A percentile compares a stretch with the other conserved stretches of the same genome.
These are phyloP conservation scores for Mythimna vitellina DNA, from an alignment of 2,888 invertebrate species.

Conservation along the genomic window DNA sequence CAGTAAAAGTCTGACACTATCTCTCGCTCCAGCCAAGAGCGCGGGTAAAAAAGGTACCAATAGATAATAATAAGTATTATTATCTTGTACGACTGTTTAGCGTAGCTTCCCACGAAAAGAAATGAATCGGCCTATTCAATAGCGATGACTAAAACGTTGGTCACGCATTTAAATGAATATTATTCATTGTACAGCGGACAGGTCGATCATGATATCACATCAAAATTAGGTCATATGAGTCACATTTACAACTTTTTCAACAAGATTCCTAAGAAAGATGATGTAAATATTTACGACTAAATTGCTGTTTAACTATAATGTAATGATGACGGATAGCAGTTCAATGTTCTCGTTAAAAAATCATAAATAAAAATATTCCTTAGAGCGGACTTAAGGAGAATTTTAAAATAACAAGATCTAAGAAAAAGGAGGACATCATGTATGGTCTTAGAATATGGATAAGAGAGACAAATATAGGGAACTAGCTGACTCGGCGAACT, in stretches of 20 bases:
- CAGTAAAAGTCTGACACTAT: too few species aligned
- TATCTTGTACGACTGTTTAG: background rate
- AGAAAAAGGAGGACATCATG: background rate
- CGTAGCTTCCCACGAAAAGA: constrained; percentile 20
- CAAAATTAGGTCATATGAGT: constrained; percentile 54
- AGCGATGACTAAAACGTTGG: constrained; percentile 21
- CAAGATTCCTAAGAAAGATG: constrained; percentile 44
- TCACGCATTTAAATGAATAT: constrained; percentile 19
- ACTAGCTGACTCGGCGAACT: too few species aligned
- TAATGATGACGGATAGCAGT: constrained; percentile 43
- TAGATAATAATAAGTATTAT: background rate
- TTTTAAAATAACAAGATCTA: background rate
- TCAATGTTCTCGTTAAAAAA: background rate
- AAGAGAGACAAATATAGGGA: too few species aligned
- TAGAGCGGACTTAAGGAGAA: background rate
- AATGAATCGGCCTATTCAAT: constrained; percentile 22
- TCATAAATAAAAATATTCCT: background rate
- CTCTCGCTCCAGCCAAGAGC: too few species aligned
- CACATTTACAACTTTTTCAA: constrained; percentile 52
- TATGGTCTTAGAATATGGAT: background rate
- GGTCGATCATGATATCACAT: constrained; percentile 47
- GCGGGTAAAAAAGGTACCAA: too few species aligned
- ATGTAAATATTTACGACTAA: constrained; percentile 51
- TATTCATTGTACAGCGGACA: constrained; percentile 24
- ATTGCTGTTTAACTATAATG: constrained; percentile 18